Percentiles rank a stretch among this genome's conserved stretches.
These are phyloP conservation scores for Cottus gobio DNA, from an alignment of 2,113 vertebrate genomes.

Conservation along the genomic window DNA sequence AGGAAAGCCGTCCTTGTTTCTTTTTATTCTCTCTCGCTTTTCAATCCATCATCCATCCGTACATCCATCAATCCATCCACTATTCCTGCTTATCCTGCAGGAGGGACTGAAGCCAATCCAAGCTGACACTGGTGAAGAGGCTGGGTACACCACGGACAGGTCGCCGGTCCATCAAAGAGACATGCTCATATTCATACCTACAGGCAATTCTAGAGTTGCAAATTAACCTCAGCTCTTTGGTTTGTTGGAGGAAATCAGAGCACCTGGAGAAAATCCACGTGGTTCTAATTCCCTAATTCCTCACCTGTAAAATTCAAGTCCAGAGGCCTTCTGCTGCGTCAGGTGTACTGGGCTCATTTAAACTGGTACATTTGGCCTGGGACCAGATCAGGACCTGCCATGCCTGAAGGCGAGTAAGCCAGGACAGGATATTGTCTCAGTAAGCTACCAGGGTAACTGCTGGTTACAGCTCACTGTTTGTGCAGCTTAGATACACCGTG, in stretches of 20 bases:
- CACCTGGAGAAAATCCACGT: background rate
- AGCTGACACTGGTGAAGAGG: background rate
- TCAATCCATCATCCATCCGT: background rate
- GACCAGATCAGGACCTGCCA: constrained; percentile 49
- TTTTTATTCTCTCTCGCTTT: background rate
- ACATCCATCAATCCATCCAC: background rate
- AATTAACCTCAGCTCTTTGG: constrained; percentile 4
- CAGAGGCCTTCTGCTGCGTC: constrained; percentile 46
- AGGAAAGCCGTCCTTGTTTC: constrained; percentile 5
- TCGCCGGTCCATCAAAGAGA: background rate
- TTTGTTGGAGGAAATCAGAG: background rate
- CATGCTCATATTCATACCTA: background rate
- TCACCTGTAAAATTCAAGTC: constrained; percentile 45
- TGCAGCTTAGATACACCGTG: constrained; percentile 38
- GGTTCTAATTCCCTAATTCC: background rate
- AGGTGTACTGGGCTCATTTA: constrained; percentile 45
- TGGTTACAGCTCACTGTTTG: constrained; percentile 62
- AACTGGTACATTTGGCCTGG: constrained; percentile 53
- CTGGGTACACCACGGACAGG: background rate
- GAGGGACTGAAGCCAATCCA: background rate
- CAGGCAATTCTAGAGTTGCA: background rate
- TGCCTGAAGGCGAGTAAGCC: constrained; percentile 55
- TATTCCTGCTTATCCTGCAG: background rate
- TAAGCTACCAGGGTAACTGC: constrained; percentile 68
- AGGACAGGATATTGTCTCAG: constrained; percentile 76